Evolutionary conservation across 2,797 vertebrate genomes (phyloP).

Genomic region (Uromys caudimaculatus): DNA sequence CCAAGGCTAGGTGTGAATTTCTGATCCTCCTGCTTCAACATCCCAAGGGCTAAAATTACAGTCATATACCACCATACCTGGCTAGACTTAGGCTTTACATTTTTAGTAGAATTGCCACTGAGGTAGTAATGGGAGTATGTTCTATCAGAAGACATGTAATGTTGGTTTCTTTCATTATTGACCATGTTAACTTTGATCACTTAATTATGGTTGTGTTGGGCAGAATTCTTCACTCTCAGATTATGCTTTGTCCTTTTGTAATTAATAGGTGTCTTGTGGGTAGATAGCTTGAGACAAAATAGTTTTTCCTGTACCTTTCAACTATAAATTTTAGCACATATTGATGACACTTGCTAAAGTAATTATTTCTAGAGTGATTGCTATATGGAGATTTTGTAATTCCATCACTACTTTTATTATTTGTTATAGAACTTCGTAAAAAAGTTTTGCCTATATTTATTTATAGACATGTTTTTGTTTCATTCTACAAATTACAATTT

Average conservation of each 20-base stretch:
- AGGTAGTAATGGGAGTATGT: neutral
- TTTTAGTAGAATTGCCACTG: slow-evolving; percentile 42
- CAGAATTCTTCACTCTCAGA: slow-evolving; percentile 50
- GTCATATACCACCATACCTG: neutral
- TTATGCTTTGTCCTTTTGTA: slow-evolving; percentile 63
- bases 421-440: slow-evolving; percentile 29
- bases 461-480: slow-evolving; percentile 37
- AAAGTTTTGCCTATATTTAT: slow-evolving; percentile 10
- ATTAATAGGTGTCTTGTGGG: slow-evolving; percentile 51
- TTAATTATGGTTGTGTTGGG: slow-evolving; percentile 49
- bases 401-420: slow-evolving; percentile 61
- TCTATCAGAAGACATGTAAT: slow-evolving; percentile 24
- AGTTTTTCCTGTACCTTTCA: slow-evolving; percentile 54
- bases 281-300: slow-evolving; percentile 58
- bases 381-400: slow-evolving; percentile 56
- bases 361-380: slow-evolving; percentile 43
- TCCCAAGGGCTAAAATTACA: neutral
- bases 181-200: slow-evolving; percentile 54
- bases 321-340: slow-evolving; percentile 52
- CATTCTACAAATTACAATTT: slow-evolving; percentile 29
- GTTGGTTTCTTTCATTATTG: slow-evolving; percentile 56
- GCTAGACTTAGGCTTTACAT: slow-evolving; percentile 40
- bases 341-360: slow-evolving; percentile 65
- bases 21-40: neutral
- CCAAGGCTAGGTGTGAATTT: neutral